phyloP scores from a whole-genome alignment of 1,140 invertebrate genomes.

The Panagrolaimus sp. region DNA sequence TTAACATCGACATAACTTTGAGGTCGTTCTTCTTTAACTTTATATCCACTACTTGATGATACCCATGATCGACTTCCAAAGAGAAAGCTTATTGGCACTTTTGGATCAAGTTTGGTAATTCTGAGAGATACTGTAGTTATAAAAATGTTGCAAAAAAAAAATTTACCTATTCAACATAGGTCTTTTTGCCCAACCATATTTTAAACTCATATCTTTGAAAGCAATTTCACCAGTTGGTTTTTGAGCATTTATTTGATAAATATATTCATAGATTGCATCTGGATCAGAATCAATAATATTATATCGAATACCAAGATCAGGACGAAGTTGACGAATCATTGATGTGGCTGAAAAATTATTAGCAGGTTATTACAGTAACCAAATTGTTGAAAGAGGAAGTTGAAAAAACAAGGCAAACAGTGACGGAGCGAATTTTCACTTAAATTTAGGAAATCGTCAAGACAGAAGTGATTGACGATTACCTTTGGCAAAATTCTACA shows the following conservation, averaged over 20 bases:
- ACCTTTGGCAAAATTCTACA: too few relatives aligned
- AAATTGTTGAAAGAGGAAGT: too few relatives aligned
- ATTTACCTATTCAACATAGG: conserved; percentile 75
- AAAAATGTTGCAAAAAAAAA: too few relatives aligned
- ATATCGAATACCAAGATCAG: conserved; percentile 82
- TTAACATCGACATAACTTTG: conserved; percentile 60
- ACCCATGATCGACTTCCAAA: conserved; percentile 90
- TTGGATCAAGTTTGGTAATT: conserved; percentile 51
- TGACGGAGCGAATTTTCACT: conserved; percentile 26
- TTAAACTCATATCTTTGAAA: conserved; percentile 80
- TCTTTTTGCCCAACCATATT: conserved; percentile 89
- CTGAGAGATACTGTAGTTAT: too few relatives aligned
- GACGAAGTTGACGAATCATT: conserved; percentile 64
- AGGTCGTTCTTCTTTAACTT: conserved; percentile 68
- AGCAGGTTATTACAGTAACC: too few relatives aligned
- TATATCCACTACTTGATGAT: conserved; percentile 74
- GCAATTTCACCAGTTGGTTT: conserved; percentile 84
- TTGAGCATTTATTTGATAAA: conserved; percentile 64
- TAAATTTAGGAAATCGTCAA: conserved; percentile 16
- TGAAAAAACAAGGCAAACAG: conserved; percentile 35
- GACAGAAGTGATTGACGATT: too few relatives aligned
- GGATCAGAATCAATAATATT: conserved; percentile 67
- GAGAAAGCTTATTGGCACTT: conserved; percentile 80
- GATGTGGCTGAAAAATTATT: too few relatives aligned
- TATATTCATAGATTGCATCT: conserved; percentile 45